Conservation (phyloP, 1,140 invertebrate genomes). For the Ips nitidus region DNA sequence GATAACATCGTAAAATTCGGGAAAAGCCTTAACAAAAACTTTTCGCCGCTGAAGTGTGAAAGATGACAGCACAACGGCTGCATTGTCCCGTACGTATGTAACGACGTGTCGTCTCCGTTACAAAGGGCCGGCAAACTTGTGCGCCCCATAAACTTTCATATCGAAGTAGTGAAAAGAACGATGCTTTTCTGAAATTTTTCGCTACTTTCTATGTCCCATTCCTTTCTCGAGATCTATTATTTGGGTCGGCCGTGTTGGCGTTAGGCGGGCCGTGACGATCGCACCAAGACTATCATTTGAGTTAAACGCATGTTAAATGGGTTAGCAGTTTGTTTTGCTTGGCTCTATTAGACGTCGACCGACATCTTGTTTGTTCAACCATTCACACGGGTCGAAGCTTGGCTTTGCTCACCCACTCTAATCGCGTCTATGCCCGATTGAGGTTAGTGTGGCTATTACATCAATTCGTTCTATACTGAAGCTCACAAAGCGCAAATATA, state of each 20-base stretch:
- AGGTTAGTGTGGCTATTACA: too few relatives aligned
- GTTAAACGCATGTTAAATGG: slow-evolving; percentile 2
- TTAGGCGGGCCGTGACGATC: background rate
- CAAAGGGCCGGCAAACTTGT: slow-evolving; percentile 27
- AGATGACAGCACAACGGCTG: slow-evolving; percentile 25
- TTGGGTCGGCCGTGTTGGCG: background rate
- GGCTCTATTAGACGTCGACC: slow-evolving; percentile 1
- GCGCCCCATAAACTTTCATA: slow-evolving; percentile 31
- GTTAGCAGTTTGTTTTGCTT: slow-evolving; percentile 4
- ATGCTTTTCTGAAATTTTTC: background rate
- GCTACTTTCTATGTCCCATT: too few relatives aligned
- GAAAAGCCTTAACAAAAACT: too few relatives aligned
- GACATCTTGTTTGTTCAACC: slow-evolving; percentile 3
- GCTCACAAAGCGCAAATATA: too few relatives aligned
- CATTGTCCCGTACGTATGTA: slow-evolving; percentile 21
- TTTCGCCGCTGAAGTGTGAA: slow-evolving; percentile 20
- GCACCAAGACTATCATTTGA: background rate
- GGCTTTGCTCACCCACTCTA: too few relatives aligned
- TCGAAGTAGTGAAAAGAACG: slow-evolving; percentile 12
- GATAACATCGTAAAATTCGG: background rate
- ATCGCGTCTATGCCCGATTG: too few relatives aligned
- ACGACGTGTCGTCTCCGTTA: slow-evolving; percentile 28
- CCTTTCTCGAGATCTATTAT: too few relatives aligned
- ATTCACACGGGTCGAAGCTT: background rate
- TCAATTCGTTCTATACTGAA: too few relatives aligned